phyloP scores from a whole-genome alignment of 1,140 invertebrate species.

The Tetragnatha versicolor region DNA sequence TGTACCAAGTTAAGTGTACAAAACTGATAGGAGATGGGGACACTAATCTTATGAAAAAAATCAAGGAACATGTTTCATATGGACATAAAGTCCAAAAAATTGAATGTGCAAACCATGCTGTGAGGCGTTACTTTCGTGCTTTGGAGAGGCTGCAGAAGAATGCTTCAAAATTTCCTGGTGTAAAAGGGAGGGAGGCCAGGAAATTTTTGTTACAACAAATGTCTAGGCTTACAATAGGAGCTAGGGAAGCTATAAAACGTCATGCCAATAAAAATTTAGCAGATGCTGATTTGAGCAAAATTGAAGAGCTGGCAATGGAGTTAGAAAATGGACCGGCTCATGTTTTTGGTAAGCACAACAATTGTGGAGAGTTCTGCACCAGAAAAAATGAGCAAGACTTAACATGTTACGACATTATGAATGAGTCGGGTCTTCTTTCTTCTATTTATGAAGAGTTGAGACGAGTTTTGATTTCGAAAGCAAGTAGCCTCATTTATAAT shows the following conservation, averaged over 20 bases:
- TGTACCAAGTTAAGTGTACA: too few relatives aligned
- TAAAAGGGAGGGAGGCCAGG: too few relatives aligned
- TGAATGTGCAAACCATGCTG: too few relatives aligned
- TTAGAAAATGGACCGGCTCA: neutral
- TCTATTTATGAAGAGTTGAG: neutral
- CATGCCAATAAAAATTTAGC: neutral
- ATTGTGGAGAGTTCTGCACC: neutral
- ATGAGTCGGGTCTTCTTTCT: neutral
- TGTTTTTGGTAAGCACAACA: neutral
- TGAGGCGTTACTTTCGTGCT: too few relatives aligned
- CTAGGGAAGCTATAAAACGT: neutral
- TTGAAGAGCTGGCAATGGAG: neutral
- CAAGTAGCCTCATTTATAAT: neutral
- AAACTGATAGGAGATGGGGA: too few relatives aligned
- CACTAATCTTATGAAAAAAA: too few relatives aligned
- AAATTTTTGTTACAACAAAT: neutral
- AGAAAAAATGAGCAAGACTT: neutral
- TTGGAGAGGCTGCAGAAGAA: too few relatives aligned
- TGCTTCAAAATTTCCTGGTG: too few relatives aligned
- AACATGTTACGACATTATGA: neutral
- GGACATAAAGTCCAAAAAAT: too few relatives aligned
- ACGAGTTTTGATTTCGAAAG: neutral
- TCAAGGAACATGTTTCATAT: too few relatives aligned
- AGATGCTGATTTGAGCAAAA: neutral
- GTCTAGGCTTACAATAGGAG: neutral